A percentile compares a stretch with the other conserved stretches of the same genome.
These are phyloP conservation scores for Steromphala cineraria DNA, from an alignment of 2,888 invertebrate species.

Conservation along the genomic window DNA sequence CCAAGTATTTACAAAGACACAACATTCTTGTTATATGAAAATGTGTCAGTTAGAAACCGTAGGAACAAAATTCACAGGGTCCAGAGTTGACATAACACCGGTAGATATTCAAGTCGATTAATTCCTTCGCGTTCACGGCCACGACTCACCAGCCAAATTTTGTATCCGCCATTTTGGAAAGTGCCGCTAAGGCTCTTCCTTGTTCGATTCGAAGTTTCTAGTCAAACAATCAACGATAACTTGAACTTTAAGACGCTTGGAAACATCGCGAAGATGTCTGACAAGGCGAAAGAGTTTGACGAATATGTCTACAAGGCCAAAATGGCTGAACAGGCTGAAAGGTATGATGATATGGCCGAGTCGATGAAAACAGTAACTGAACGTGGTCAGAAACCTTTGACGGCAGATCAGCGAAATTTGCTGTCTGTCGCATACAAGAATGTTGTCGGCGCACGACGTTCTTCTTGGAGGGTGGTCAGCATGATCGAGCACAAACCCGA, in stretches of 20 bases:
- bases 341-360: slow-evolving; percentile 98
- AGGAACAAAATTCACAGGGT: too few species aligned
- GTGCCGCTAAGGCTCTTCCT: slow-evolving; percentile 15
- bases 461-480: slow-evolving; percentile 98
- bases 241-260: background rate
- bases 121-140: background rate
- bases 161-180: slow-evolving; percentile 23
- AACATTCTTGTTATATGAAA: too few species aligned
- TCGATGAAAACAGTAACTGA: slow-evolving; percentile 99
- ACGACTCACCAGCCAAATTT: background rate
- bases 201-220: background rate
- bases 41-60: too few species aligned
- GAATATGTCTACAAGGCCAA: slow-evolving; percentile 99
- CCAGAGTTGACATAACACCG: background rate
- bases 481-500: slow-evolving; percentile 99
- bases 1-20: too few species aligned
- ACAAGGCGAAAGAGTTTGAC: slow-evolving; percentile 77
- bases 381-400: slow-evolving; percentile 90
- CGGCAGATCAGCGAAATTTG: slow-evolving; percentile 97
- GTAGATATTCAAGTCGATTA: background rate
- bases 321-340: slow-evolving; percentile 98
- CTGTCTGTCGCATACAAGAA: slow-evolving; percentile 99
- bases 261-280: slow-evolving; percentile 25
- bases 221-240: background rate
- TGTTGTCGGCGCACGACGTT: slow-evolving; percentile 97